A percentile compares a stretch with the other conserved stretches of the same genome.
These are phyloP conservation scores for Liodrosophila aerea DNA, from an alignment of 2,888 invertebrate genomes.

Conservation along the genomic window DNA sequence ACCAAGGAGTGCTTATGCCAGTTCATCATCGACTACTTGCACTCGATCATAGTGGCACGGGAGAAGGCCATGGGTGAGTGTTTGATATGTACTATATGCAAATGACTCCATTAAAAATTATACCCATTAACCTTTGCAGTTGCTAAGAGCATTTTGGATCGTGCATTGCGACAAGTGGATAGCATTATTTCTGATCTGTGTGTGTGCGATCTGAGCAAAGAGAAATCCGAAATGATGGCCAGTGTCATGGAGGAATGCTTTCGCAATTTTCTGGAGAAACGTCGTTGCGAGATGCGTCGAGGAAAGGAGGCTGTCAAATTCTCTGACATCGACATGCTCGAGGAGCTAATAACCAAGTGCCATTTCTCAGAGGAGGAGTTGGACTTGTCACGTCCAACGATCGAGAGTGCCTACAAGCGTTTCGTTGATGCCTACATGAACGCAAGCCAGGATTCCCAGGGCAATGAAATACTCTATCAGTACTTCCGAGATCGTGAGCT, in stretches of 20 bases:
- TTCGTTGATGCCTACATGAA: slow-evolving; percentile 79
- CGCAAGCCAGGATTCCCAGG: slow-evolving; percentile 69
- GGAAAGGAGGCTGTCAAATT: slow-evolving; percentile 66
- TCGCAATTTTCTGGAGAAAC: slow-evolving; percentile 72
- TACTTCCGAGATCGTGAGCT: slow-evolving; percentile 76
- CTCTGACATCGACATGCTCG: slow-evolving; percentile 74
- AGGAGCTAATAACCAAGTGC: slow-evolving; percentile 77
- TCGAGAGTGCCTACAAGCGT: slow-evolving; percentile 78
- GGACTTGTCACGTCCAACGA: slow-evolving; percentile 69
- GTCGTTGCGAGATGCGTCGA: slow-evolving; percentile 64
- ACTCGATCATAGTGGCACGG: slow-evolving; percentile 86
- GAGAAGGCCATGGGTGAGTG: slow-evolving; percentile 82
- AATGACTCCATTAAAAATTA: background rate
- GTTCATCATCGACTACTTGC: slow-evolving; percentile 88
- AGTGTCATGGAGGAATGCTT: slow-evolving; percentile 78
- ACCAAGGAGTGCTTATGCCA: slow-evolving; percentile 83
- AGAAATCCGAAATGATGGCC: slow-evolving; percentile 70
- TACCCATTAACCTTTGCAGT: slow-evolving; percentile 42
- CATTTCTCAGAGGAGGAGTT: slow-evolving; percentile 77
- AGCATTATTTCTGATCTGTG: slow-evolving; percentile 75
- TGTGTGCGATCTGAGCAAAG: slow-evolving; percentile 73
- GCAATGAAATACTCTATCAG: slow-evolving; percentile 75
- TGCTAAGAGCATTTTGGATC: slow-evolving; percentile 73
- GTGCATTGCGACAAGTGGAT: slow-evolving; percentile 75
- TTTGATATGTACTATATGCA: too few relatives aligned